These are phyloP conservation scores for Hyaena hyaena DNA, from an alignment of 2,113 vertebrate species.

Conservation along the genomic window DNA sequence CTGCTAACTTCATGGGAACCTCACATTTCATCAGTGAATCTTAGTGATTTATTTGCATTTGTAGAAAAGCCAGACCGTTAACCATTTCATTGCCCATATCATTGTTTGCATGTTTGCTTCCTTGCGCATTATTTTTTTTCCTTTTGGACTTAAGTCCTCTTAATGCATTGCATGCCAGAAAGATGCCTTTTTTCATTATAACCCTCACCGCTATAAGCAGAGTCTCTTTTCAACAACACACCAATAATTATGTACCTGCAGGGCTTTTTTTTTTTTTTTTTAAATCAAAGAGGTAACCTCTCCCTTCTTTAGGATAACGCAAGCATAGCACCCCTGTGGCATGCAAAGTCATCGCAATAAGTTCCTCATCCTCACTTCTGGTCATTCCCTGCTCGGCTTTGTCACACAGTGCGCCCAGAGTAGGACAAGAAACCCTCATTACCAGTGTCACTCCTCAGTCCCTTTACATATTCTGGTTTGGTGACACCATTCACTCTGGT, in stretches of 20 bases:
- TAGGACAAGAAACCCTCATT: background rate
- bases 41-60: background rate
- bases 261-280: background rate
- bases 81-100: background rate
- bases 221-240: background rate
- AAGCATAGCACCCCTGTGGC: background rate
- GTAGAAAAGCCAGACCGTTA: background rate
- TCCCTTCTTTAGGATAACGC: background rate
- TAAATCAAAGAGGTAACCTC: background rate
- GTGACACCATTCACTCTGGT: background rate
- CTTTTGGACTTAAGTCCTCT: background rate
- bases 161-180: background rate
- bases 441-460: background rate
- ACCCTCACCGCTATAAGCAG: background rate
- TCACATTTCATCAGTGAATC: background rate
- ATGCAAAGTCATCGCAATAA: background rate
- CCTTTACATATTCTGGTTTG: background rate
- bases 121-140: background rate
- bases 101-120: background rate
- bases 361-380: background rate
- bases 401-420: accelerated
- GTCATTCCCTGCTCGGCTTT: background rate
- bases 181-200: background rate
- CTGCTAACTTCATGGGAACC: background rate
- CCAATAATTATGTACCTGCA: background rate